These are phyloP conservation scores for Chaetorhynchus papuensis DNA, from an alignment of 2,113 vertebrate genomes.

Conservation along the genomic window DNA sequence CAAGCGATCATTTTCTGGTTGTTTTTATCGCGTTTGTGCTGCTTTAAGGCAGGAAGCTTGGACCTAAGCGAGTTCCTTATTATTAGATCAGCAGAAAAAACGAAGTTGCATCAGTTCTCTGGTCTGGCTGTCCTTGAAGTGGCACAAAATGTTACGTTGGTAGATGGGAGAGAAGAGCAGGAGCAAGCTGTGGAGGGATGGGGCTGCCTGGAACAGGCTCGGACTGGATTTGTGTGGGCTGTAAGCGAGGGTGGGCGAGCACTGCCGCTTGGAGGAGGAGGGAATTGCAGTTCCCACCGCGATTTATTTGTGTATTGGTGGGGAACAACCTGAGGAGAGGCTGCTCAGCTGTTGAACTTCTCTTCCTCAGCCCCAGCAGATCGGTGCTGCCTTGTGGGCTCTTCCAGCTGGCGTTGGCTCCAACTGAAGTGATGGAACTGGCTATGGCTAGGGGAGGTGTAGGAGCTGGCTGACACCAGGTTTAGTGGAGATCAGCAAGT, in stretches of 20 bases:
- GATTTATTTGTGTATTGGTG: accelerated
- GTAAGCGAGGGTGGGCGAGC: not conserved
- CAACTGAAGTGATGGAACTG: not conserved
- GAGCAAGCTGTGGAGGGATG: not conserved
- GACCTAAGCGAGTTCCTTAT: not conserved
- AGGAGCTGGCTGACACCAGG: not conserved
- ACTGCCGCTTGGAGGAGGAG: not conserved
- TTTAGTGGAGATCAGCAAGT: not conserved
- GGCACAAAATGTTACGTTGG: accelerated
- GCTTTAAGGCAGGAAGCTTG: not conserved
- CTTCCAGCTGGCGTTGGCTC: not conserved
- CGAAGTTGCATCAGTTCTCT: not conserved
- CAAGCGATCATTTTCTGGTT: not conserved
- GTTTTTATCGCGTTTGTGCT: not conserved
- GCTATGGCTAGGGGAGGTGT: too few relatives aligned
- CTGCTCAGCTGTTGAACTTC: not conserved
- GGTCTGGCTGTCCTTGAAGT: not conserved
- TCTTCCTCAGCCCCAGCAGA: not conserved
- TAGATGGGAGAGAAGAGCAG: not conserved
- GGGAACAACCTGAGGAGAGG: not conserved
- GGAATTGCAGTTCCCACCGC: not conserved
- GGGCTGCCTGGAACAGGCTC: conserved; percentile 7
- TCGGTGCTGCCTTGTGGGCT: not conserved
- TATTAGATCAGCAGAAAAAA: not conserved
- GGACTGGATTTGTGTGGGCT: not conserved